Evolutionary conservation across 2,888 invertebrate genomes (phyloP), one percentile per base, ranked within the genome.

Genomic region (Eulithis prunata): DNA sequence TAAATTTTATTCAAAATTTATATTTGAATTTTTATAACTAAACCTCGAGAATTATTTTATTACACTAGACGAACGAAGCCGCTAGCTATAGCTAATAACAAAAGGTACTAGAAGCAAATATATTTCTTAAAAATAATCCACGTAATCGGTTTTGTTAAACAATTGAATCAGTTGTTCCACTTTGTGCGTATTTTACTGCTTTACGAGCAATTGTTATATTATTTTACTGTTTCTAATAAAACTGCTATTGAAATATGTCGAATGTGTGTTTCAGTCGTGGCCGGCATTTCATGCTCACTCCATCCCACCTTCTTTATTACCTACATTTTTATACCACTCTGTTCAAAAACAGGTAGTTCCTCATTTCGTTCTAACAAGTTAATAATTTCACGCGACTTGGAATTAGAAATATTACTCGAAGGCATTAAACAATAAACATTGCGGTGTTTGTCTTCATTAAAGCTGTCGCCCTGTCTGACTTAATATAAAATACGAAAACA

Each of bases 151-250:
- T 63, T 46, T 58, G 58, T 58, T 57, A 62, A 66, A 66, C 68
- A 57, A 61, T 61, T 66, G 64, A 66, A 56, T 64, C 60, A 66
- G 38, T 55, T 51, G 75, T 72, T 71, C 77, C 79, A 80, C 76
- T 80, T 82, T 74, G 77, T 77, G 76, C 72, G 81, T 80, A 80
- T 80, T 86, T 86, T 80, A 81, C 78, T 77, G 73, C 78, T 88
- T 87, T 87, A 88, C 81, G 86, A 83, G 70, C 72, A 76, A 79
- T 81, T 83, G 83, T 86, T 84, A 85, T 87, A 2, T 38, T 8
- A 83, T 88, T 89, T 88, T 87, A 88, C 82, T 83, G 75, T 75
- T 72, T 41, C 75, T 80, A 84, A 80, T 88, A 88, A 89, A 89
- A 81, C 78, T 78, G 76, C 80, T 82, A 82, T 82, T 84, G 80